Evolutionary conservation across 2,113 vertebrate species (phyloP).

Genomic region (Vimba vimba): DNA sequence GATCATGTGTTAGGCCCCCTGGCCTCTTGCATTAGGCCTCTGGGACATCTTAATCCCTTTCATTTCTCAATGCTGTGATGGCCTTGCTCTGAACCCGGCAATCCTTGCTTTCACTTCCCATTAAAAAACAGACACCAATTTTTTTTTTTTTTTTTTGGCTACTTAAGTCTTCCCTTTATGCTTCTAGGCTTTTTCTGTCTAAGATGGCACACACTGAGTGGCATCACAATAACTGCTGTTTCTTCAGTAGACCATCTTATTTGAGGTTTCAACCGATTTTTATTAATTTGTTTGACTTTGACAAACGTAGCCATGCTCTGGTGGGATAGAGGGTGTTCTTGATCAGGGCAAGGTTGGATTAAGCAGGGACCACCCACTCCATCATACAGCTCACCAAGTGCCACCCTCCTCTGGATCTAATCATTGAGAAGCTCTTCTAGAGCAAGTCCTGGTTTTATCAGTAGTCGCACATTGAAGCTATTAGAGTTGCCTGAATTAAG

Average conservation of each 20-base stretch:
- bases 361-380: slow-evolving; percentile 17
- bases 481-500: slow-evolving; percentile 75
- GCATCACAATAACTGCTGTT: neutral
- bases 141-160: neutral
- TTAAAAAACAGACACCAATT: slow-evolving; percentile 25
- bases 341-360: neutral
- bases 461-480: slow-evolving; percentile 78
- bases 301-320: neutral
- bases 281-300: neutral
- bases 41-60: slow-evolving; percentile 55
- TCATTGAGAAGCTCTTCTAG: slow-evolving; percentile 53
- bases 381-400: slow-evolving; percentile 30
- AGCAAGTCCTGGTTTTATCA: slow-evolving; percentile 69
- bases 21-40: slow-evolving; percentile 51
- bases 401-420: slow-evolving; percentile 42
- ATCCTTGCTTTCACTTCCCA: slow-evolving; percentile 33
- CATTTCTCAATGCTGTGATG: slow-evolving; percentile 53
- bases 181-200: neutral
- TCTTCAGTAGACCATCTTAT: neutral
- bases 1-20: slow-evolving; percentile 45
- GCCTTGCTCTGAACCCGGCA: slow-evolving; percentile 48
- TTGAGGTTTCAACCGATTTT: slow-evolving; percentile 19
- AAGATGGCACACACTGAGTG: slow-evolving; percentile 19
- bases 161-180: neutral
- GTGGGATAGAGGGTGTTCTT: neutral